A percentile compares a stretch with the other conserved stretches of the same genome.
Conservation (phyloP, 2,113 vertebrate genomes). For the Daphoenositta chrysoptera region DNA sequence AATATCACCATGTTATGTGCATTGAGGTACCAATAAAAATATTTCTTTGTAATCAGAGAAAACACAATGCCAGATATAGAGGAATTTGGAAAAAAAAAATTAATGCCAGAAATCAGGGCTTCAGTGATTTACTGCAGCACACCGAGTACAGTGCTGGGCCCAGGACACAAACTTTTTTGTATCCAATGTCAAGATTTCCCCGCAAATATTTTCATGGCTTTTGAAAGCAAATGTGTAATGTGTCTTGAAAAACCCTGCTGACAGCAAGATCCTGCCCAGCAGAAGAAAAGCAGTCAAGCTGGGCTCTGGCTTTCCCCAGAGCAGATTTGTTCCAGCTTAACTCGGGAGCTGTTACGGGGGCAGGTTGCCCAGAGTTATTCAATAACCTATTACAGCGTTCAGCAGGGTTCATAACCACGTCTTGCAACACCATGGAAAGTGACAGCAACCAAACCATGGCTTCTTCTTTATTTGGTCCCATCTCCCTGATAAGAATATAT, state of each 20-base stretch:
- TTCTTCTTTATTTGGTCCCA: neutral
- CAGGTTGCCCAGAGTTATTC: conserved; percentile 28
- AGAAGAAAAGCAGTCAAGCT: conserved; percentile 61
- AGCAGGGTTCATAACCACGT: neutral
- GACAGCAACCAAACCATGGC: neutral
- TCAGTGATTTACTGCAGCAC: neutral
- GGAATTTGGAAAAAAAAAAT: neutral
- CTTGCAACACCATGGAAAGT: neutral
- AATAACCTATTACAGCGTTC: neutral
- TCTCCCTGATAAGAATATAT: neutral
- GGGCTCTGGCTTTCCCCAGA: conserved; percentile 56
- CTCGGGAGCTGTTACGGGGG: conserved; percentile 22
- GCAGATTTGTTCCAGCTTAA: conserved; percentile 42
- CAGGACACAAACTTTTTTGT: neutral
- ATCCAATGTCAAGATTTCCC: conserved; percentile 22
- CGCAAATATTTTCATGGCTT: conserved; percentile 45
- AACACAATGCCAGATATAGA: neutral
- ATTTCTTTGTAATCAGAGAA: neutral
- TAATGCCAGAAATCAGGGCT: neutral
- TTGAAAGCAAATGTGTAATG: conserved; percentile 38
- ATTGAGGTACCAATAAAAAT: neutral
- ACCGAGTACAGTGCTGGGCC: neutral
- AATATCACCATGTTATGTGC: neutral
- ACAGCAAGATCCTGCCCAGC: conserved; percentile 58
- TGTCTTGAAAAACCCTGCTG: conserved; percentile 43